phyloP scores from a whole-genome alignment of 2,113 vertebrate species.

The Miniopterus natalensis region DNA sequence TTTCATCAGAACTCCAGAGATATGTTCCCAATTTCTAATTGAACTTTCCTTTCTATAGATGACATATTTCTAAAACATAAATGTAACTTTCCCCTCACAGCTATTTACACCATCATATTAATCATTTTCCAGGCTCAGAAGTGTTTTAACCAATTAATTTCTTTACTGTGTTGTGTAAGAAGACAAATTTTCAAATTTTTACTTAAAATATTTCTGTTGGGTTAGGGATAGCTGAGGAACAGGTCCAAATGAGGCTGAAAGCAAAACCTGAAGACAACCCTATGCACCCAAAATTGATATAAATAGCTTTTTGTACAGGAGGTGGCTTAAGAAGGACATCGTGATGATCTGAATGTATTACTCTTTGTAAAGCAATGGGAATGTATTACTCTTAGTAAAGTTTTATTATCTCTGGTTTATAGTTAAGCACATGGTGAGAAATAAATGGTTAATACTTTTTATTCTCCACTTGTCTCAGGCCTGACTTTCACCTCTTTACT shows the following conservation, averaged over 20 bases:
- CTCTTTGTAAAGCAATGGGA: neutral
- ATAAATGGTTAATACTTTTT: neutral
- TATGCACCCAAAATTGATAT: neutral
- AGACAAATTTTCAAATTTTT: neutral
- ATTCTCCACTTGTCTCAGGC: neutral
- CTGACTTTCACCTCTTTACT: neutral
- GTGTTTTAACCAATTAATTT: neutral
- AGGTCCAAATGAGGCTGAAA: neutral
- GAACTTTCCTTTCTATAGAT: neutral
- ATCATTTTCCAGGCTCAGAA: neutral
- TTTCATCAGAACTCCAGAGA: neutral
- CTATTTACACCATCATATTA: neutral
- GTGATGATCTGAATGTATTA: neutral
- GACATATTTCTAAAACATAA: neutral
- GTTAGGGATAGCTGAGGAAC: neutral
- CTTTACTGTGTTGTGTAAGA: neutral
- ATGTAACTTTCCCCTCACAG: neutral
- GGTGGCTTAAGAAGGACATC: neutral
- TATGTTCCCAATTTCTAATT: neutral
- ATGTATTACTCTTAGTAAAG: neutral
- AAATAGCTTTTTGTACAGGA: neutral
- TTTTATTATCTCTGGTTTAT: neutral
- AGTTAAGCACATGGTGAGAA: neutral
- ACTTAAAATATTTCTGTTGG: neutral
- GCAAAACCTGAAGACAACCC: neutral